These are phyloP conservation scores for Alviniconcha strummeri DNA, from an alignment of 2,888 invertebrate genomes.

Conservation along the genomic window DNA sequence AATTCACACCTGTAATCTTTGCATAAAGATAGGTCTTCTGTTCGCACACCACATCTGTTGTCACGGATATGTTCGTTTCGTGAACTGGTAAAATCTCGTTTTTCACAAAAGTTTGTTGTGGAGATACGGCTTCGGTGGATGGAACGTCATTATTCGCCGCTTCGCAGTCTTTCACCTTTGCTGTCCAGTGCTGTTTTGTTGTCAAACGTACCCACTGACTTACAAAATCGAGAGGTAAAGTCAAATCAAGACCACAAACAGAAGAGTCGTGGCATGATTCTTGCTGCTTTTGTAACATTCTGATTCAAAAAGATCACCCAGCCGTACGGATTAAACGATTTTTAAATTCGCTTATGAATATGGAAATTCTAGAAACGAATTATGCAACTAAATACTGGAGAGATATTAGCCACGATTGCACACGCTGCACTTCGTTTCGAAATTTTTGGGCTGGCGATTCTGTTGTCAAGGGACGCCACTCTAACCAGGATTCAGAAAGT, in stretches of 20 bases:
- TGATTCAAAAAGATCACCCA: no score
- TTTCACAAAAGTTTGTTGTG: no score
- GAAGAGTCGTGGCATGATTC: no score
- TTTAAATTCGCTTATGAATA: no score
- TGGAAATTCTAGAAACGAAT: no score
- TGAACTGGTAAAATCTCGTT: background rate
- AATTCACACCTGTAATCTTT: background rate
- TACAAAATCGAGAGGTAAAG: conserved; percentile 21
- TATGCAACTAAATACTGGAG: no score
- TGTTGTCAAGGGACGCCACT: conserved; percentile 27
- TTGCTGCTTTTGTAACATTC: background rate
- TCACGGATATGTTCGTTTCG: background rate
- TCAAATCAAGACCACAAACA: background rate
- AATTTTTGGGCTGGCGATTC: no score
- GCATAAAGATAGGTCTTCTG: background rate
- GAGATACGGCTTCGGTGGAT: no score
- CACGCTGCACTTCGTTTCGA: no score
- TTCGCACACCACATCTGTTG: background rate
- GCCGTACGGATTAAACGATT: no score
- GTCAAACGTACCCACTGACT: conserved; percentile 1
- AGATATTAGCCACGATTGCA: no score
- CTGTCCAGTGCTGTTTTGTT: conserved; percentile 15
- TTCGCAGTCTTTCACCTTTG: background rate
- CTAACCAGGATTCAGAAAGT: conserved; percentile 17
- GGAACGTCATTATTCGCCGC: no score